phyloP scores from a whole-genome alignment of 1,140 invertebrate species.

The Scaptomyza graminum region DNA sequence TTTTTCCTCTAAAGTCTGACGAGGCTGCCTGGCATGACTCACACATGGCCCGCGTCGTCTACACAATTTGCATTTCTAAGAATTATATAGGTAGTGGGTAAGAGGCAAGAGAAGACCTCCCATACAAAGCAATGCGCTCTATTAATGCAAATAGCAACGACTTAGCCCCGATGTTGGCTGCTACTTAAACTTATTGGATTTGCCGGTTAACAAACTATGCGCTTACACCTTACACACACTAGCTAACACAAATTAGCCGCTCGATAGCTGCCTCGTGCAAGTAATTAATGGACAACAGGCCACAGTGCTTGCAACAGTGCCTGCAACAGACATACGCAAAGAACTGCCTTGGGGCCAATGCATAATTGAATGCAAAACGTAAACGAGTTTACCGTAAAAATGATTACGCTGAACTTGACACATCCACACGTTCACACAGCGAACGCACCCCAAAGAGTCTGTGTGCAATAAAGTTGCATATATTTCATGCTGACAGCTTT shows the following conservation, averaged over 20 bases:
- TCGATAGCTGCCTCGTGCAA: conserved; percentile 23
- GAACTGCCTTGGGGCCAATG: background rate
- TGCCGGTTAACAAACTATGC: conserved; percentile 70
- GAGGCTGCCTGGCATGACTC: conserved; percentile 46
- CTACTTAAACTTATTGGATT: conserved; percentile 70
- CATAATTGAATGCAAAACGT: conserved; percentile 14
- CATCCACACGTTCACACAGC: conserved; percentile 1
- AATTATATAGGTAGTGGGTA: background rate
- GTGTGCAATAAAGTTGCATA: conserved; percentile 35
- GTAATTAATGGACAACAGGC: conserved; percentile 41
- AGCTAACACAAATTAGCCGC: conserved; percentile 54
- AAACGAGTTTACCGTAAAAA: conserved; percentile 34
- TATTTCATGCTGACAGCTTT: conserved; percentile 45
- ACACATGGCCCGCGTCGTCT: conserved; percentile 55
- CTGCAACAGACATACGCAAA: conserved; percentile 30
- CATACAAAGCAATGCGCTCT: background rate
- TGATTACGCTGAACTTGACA: conserved; percentile 57
- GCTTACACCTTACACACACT: conserved; percentile 34
- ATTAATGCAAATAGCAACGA: conserved; percentile 36
- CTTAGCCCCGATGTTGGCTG: conserved; percentile 15
- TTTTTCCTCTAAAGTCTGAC: conserved; percentile 37
- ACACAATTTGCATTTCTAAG: conserved; percentile 58
- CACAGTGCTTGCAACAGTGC: conserved; percentile 29
- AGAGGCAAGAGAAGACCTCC: background rate
- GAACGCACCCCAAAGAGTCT: conserved; percentile 1